A percentile compares a stretch with the other conserved stretches of the same genome.
These are phyloP conservation scores for Acanthopagrus latus DNA, from an alignment of 2,797 vertebrate species.

Conservation along the genomic window DNA sequence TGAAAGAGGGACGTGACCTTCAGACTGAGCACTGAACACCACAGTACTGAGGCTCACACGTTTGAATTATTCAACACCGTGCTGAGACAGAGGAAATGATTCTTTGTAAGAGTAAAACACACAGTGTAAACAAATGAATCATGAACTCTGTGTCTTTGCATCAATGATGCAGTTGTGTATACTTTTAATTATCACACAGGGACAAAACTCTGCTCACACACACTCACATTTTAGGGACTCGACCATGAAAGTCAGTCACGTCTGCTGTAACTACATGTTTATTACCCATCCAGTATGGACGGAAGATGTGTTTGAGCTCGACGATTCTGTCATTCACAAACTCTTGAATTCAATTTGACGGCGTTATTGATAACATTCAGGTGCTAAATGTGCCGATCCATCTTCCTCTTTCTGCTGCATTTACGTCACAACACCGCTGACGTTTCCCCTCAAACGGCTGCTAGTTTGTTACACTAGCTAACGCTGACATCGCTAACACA, in stretches of 20 bases:
- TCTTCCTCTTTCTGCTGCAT: too few relatives aligned
- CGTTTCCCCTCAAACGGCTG: too few relatives aligned
- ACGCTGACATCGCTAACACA: too few relatives aligned
- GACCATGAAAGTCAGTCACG: too few relatives aligned
- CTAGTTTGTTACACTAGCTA: too few relatives aligned
- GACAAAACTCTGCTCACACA: background rate
- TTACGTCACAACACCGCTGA: too few relatives aligned
- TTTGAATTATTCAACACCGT: constrained; percentile 37
- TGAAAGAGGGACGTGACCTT: constrained; percentile 59
- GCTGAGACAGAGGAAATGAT: background rate
- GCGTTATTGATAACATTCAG: too few relatives aligned
- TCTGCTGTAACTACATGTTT: too few relatives aligned
- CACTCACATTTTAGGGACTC: background rate
- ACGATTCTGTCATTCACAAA: background rate
- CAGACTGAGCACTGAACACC: constrained; percentile 29
- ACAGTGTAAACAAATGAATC: constrained; percentile 1
- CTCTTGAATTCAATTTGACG: background rate
- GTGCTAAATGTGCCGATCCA: too few relatives aligned
- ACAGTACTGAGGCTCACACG: background rate
- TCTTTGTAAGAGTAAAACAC: constrained; percentile 7
- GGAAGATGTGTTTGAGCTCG: too few relatives aligned
- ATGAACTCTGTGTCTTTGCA: background rate
- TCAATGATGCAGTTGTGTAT: too few relatives aligned
- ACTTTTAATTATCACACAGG: background rate
- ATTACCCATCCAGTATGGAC: too few relatives aligned